Conservation (phyloP, 2,113 vertebrate genomes). For the Sminthopsis crassicaudata region DNA sequence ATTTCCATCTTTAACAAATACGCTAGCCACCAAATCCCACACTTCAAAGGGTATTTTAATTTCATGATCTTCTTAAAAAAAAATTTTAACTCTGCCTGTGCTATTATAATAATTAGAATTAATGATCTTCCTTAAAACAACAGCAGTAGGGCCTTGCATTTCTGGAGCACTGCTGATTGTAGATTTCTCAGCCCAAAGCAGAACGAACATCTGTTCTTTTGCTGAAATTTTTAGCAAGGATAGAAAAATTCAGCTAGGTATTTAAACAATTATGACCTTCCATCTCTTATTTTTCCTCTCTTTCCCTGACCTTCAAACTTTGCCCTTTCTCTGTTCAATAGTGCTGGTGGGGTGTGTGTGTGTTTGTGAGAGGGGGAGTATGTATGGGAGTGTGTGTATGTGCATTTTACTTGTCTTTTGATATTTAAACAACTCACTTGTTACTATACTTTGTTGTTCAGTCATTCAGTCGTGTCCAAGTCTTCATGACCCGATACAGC, state of each 20-base stretch:
- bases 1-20: background rate
- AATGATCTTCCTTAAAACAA: conserved; percentile 79
- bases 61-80: background rate
- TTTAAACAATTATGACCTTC: background rate
- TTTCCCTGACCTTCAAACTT: background rate
- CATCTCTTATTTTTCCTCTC: background rate
- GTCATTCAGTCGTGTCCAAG: background rate
- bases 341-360: background rate
- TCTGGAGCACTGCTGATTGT: conserved; percentile 74
- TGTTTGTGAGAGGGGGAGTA: background rate
- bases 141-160: conserved; percentile 69
- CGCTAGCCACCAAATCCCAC: background rate
- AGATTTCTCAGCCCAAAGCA: conserved; percentile 78
- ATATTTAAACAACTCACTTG: background rate
- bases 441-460: background rate
- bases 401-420: background rate
- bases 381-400: too few species aligned
- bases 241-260: conserved; percentile 6
- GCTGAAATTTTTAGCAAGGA: conserved; percentile 59
- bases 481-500: background rate
- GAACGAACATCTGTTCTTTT: conserved; percentile 77
- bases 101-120: conserved; percentile 61
- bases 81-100: background rate
- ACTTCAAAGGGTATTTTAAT: background rate
- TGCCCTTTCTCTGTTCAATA: background rate